phyloP scores from a whole-genome alignment of 2,888 invertebrate species.

The Stictocephala bisonia region DNA sequence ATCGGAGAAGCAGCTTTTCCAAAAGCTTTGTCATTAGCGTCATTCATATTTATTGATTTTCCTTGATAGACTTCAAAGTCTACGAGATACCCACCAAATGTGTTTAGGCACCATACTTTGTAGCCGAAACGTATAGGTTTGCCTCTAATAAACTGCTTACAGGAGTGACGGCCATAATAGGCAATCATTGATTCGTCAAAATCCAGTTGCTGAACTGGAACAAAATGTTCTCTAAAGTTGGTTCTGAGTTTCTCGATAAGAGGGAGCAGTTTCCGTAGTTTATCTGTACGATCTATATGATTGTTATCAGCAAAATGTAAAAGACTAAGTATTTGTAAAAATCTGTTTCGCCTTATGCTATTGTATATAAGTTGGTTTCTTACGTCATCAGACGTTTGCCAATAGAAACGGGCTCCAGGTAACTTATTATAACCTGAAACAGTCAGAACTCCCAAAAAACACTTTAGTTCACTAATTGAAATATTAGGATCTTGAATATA shows the following conservation, averaged over 20 bases:
- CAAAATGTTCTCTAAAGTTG: conserved; percentile 19
- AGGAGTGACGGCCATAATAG: conserved; percentile 21
- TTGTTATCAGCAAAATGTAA: conserved; percentile 52
- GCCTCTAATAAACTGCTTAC: conserved; percentile 50
- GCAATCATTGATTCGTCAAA: conserved; percentile 9
- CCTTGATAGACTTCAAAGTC: conserved; percentile 60
- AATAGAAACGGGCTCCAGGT: conserved; percentile 50
- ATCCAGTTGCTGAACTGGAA: conserved; percentile 21
- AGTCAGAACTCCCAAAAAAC: conserved; percentile 53
- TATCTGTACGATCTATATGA: conserved; percentile 53
- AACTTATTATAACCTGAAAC: conserved; percentile 53
- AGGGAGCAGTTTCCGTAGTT: conserved; percentile 59
- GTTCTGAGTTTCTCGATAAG: neutral
- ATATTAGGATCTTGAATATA: conserved; percentile 38
- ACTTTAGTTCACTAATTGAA: conserved; percentile 40
- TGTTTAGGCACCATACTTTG: conserved; percentile 60
- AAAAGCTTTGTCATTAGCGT: conserved; percentile 52
- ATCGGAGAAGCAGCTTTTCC: conserved; percentile 58
- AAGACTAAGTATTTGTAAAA: conserved; percentile 47
- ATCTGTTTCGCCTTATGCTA: conserved; percentile 48
- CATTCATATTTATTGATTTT: conserved; percentile 49
- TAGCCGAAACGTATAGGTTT: conserved; percentile 61
- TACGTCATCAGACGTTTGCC: conserved; percentile 48
- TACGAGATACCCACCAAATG: conserved; percentile 53
- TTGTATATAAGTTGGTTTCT: conserved; percentile 40